phyloP scores from a whole-genome alignment of 1,140 invertebrate species.

The Trissolcus basalis region DNA sequence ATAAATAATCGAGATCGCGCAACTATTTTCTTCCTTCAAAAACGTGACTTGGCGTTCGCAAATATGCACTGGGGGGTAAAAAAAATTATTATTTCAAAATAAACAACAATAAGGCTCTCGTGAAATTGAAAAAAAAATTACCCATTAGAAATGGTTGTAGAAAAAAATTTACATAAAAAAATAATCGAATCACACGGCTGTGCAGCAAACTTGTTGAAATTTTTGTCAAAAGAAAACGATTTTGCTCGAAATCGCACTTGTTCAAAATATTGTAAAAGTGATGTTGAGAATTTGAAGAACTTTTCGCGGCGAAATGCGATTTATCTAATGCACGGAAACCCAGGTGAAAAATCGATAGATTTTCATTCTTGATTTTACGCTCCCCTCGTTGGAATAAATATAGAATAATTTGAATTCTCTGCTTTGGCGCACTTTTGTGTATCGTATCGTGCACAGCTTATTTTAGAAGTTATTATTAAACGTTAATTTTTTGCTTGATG shows the following conservation, averaged over 20 bases:
- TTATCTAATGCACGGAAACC: slow-evolving; percentile 3
- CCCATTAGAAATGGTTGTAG: no score
- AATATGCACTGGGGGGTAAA: no score
- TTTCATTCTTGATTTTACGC: slow-evolving; percentile 39
- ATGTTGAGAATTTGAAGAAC: no score
- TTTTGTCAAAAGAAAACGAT: no score
- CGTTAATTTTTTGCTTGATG: slow-evolving; percentile 6
- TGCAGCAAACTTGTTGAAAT: no score
- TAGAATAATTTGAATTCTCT: slow-evolving; percentile 10
- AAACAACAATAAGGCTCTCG: no score
- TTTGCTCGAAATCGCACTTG: no score
- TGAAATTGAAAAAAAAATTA: no score
- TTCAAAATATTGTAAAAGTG: no score
- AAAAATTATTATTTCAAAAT: no score
- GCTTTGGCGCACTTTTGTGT: not conserved
- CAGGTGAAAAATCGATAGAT: slow-evolving; percentile 27
- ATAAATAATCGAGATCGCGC: slow-evolving; percentile 32
- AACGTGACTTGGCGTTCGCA: not conserved
- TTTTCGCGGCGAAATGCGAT: slow-evolving; percentile 1
- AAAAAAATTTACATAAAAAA: no score
- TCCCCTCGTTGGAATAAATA: slow-evolving; percentile 33
- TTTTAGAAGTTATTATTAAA: slow-evolving; percentile 51
- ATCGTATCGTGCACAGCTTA: slow-evolving; percentile 26
- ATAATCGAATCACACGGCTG: no score
- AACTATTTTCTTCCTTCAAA: slow-evolving; percentile 18